These are phyloP conservation scores for Platyscapa corneri DNA, from an alignment of 1,140 invertebrate species.

Conservation along the genomic window DNA sequence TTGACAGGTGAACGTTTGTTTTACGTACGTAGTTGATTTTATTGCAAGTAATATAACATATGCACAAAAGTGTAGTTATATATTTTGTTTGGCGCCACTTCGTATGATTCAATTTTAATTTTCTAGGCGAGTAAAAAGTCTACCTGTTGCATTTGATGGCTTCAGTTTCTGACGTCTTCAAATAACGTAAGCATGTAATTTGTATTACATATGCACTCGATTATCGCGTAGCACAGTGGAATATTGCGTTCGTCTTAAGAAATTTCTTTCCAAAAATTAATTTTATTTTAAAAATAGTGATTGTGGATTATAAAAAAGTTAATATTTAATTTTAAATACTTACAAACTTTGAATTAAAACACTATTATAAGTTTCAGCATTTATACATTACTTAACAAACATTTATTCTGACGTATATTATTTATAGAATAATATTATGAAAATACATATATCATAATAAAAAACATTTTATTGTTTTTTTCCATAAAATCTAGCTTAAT, in stretches of 20 bases:
- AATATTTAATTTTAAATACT: neutral
- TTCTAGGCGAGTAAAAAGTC: neutral
- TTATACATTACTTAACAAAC: no score
- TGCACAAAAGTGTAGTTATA: no score
- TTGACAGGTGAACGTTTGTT: neutral
- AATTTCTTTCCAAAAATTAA: neutral
- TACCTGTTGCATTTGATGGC: constrained; percentile 1
- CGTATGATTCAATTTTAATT: neutral
- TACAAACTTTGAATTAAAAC: no score
- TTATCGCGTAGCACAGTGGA: neutral
- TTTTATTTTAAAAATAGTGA: neutral
- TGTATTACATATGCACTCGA: neutral
- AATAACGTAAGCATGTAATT: neutral
- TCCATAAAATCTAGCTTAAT: neutral
- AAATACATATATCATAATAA: no score
- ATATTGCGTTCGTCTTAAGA: neutral
- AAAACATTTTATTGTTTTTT: neutral
- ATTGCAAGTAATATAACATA: neutral
- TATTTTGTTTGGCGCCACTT: neutral
- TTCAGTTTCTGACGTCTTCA: neutral
- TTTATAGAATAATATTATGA: no score
- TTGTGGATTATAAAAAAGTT: neutral
- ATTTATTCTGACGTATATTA: no score
- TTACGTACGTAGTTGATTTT: neutral
- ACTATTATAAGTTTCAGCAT: no score